A percentile compares a stretch with the other conserved stretches of the same genome.
phyloP scores from a whole-genome alignment of 2,797 vertebrate species.

The Borostomias antarcticus region DNA sequence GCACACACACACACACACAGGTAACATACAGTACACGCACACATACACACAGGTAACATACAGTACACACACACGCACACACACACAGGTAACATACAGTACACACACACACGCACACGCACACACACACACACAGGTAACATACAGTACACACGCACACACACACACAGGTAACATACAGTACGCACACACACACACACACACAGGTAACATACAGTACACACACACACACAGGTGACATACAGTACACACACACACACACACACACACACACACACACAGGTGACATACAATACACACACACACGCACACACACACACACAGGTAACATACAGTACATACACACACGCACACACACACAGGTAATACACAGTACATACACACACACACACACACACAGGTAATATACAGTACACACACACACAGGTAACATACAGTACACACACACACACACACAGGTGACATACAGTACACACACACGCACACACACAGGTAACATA shows the following conservation, averaged over 20 bases:
- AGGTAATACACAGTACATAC: neutral
- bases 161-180: too few species aligned
- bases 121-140: conserved; percentile 6
- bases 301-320: conserved; percentile 4
- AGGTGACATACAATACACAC: conserved; percentile 1
- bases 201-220: neutral
- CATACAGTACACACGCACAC: neutral
- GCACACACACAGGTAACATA: conserved; percentile 1
- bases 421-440: conserved; percentile 4
- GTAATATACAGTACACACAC: neutral
- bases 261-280: conserved; percentile 10
- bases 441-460: conserved; percentile 15
- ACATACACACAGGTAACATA: neutral
- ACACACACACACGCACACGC: conserved; percentile 7
- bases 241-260: conserved; percentile 22
- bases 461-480: conserved; percentile 10
- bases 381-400: conserved; percentile 17
- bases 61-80: neutral
- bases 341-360: too few species aligned
- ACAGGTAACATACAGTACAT: too few species aligned
- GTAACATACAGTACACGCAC: conserved; percentile 12
- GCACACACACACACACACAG: conserved; percentile 3
- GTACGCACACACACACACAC: conserved; percentile 21
- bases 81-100: conserved; percentile 5
- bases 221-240: neutral